phyloP scores from a whole-genome alignment of 2,888 invertebrate species.

The Cybosia mesomella region DNA sequence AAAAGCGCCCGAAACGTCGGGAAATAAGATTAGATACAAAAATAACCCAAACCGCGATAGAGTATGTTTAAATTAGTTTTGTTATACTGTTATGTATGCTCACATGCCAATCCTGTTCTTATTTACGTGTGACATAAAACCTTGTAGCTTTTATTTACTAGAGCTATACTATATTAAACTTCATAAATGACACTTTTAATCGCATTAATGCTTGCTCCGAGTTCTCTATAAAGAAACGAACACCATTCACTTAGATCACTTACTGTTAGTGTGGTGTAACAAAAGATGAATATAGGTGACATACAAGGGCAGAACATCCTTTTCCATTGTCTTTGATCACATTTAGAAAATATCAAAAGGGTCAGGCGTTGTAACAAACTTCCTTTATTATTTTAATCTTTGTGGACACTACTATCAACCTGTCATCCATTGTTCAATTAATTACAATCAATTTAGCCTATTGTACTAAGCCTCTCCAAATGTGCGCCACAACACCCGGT shows the following conservation, averaged over 20 bases:
- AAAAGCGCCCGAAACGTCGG: background rate
- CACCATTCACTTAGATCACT: background rate
- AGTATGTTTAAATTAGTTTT: too few species aligned
- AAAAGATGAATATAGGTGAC: background rate
- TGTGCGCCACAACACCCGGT: too few species aligned
- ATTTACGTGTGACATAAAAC: background rate
- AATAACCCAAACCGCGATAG: too few species aligned
- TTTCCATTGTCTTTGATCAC: background rate
- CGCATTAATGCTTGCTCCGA: background rate
- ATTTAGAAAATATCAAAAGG: background rate
- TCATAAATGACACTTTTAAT: background rate
- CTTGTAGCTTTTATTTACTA: background rate
- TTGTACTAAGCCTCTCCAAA: too few species aligned
- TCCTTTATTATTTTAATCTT: background rate
- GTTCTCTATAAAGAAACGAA: background rate
- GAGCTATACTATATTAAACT: background rate
- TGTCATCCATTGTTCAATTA: background rate
- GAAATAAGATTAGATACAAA: background rate
- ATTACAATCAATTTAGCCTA: too few species aligned
- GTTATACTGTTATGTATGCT: background rate
- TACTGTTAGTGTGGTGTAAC: background rate
- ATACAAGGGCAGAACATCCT: constrained; percentile 5
- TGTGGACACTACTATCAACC: background rate
- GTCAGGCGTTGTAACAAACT: background rate
- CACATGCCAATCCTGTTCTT: background rate